These are phyloP conservation scores for Huso huso DNA, from an alignment of 2,797 vertebrate species.

Conservation along the genomic window DNA sequence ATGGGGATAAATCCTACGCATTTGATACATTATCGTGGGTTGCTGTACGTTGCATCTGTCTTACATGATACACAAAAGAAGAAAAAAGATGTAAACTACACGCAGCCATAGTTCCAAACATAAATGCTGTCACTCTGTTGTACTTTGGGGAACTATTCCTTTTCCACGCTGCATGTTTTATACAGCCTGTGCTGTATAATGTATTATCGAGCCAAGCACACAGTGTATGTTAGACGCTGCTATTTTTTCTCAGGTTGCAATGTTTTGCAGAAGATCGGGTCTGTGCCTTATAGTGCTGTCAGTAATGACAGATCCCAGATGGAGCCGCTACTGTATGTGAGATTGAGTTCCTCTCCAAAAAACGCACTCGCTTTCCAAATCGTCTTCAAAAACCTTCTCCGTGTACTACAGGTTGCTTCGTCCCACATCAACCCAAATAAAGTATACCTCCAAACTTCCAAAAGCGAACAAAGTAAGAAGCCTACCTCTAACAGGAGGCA, in stretches of 20 bases:
- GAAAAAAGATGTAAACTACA: not conserved
- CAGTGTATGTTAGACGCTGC: slow-evolving; percentile 1
- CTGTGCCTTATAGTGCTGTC: slow-evolving; percentile 75
- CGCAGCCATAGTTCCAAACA: no score
- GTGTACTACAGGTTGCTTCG: slow-evolving; percentile 52
- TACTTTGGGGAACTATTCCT: no score
- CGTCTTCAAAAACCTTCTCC: slow-evolving; percentile 66
- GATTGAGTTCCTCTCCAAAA: slow-evolving; percentile 80
- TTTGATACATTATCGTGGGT: no score
- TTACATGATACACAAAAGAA: not conserved
- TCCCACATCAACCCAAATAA: slow-evolving; percentile 26
- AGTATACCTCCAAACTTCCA: no score
- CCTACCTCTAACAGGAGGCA: no score
- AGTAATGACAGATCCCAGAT: slow-evolving; percentile 80
- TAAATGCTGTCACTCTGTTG: no score
- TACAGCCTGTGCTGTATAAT: not conserved
- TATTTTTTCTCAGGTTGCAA: slow-evolving; percentile 43
- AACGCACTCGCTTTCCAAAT: slow-evolving; percentile 62
- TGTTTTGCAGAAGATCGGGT: slow-evolving; percentile 62
- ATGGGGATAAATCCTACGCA: no score
- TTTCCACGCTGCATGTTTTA: no score
- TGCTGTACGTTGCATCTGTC: no score
- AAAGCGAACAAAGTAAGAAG: no score
- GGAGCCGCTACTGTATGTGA: slow-evolving; percentile 79
- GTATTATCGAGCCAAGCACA: slow-evolving; percentile 8